A percentile compares a stretch with the other conserved stretches of the same genome.
phyloP scores from a whole-genome alignment of 2,888 invertebrate genomes.

The Philonicus albiceps region DNA sequence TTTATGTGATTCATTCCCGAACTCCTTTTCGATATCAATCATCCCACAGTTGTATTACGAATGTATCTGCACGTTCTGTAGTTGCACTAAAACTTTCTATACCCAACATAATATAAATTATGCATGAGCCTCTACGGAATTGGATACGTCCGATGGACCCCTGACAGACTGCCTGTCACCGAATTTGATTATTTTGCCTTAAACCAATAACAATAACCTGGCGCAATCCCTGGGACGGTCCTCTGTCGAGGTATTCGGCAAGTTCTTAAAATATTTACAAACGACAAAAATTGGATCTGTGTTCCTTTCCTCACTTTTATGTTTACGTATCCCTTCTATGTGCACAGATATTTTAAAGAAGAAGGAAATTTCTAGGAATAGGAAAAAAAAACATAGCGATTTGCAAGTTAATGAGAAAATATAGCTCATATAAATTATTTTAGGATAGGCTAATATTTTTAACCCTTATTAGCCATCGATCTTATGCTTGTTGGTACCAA shows the following conservation, averaged over 20 bases:
- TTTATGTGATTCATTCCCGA: background rate
- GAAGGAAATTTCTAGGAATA: background rate
- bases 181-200: conserved; percentile 13
- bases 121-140: background rate
- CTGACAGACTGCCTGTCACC: conserved; percentile 4
- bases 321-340: background rate
- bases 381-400: background rate
- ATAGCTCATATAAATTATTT: background rate
- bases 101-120: background rate
- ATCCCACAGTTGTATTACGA: background rate
- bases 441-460: background rate
- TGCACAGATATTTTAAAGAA: background rate
- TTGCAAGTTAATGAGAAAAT: background rate
- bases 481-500: background rate
- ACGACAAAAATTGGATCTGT: background rate
- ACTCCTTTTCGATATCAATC: background rate
- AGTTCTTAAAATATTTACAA: background rate
- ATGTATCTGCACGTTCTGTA: background rate
- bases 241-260: background rate
- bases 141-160: background rate
- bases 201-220: conserved; percentile 8
- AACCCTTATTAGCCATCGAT: background rate
- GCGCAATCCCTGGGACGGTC: background rate
- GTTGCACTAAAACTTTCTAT: background rate
- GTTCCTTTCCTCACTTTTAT: background rate